phyloP scores from a whole-genome alignment of 2,797 vertebrate genomes.

The Poecilia picta region DNA sequence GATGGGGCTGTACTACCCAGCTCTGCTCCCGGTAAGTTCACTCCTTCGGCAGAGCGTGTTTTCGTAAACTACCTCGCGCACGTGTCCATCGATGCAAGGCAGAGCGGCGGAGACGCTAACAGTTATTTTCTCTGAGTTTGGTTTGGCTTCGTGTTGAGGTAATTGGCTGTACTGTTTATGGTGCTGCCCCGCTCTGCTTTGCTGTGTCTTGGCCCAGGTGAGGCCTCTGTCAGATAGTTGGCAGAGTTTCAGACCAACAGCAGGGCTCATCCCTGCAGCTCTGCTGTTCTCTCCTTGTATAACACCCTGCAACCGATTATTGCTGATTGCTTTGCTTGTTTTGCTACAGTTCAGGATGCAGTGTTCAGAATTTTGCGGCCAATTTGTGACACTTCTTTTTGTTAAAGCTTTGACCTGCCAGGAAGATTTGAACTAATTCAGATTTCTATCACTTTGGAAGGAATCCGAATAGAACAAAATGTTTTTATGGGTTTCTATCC shows the following conservation, averaged over 20 bases:
- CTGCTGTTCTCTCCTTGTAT: conserved; percentile 48
- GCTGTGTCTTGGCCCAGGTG: conserved; percentile 60
- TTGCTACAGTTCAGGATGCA: background rate
- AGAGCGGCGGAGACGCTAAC: background rate
- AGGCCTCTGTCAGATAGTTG: conserved; percentile 71
- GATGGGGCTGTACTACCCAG: conserved; percentile 82
- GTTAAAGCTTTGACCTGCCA: background rate
- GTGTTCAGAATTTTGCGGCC: background rate
- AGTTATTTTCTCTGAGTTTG: conserved; percentile 7
- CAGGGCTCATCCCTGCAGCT: conserved; percentile 63
- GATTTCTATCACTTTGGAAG: background rate
- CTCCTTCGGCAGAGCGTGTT: conserved; percentile 1
- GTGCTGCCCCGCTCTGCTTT: conserved; percentile 43
- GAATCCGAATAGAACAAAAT: background rate
- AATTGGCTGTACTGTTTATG: conserved; percentile 27
- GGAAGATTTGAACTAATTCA: background rate
- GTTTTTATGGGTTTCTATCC: background rate
- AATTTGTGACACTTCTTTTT: background rate
- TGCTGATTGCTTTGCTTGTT: conserved; percentile 8
- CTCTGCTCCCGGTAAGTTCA: conserved; percentile 76
- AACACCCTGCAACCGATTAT: conserved; percentile 32
- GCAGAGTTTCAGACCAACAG: conserved; percentile 52
- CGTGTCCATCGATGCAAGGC: conserved; percentile 1
- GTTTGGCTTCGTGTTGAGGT: conserved; percentile 17
- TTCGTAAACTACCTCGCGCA: conserved; percentile 11